phyloP scores from a whole-genome alignment of 2,888 invertebrate species.

The Macroteleia sp. region DNA sequence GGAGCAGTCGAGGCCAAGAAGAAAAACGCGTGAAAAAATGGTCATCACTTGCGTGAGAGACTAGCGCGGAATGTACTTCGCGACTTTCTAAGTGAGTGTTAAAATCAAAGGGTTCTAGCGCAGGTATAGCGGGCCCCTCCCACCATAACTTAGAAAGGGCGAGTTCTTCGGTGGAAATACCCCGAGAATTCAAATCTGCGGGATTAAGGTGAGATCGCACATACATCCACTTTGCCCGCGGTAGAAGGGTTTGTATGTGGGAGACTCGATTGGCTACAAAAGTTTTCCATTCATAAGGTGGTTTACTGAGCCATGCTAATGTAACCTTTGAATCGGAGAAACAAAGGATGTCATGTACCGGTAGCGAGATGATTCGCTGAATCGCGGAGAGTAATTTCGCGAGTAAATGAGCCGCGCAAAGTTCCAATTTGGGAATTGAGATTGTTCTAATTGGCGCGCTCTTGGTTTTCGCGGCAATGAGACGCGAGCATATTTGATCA shows the following conservation, averaged over 20 bases:
- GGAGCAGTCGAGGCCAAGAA: too few species aligned
- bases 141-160: neutral
- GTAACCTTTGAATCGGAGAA: neutral
- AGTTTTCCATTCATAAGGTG: neutral
- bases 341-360: neutral
- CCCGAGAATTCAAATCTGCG: constrained; percentile 1
- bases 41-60: neutral
- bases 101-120: too few species aligned
- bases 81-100: too few species aligned
- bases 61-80: neutral
- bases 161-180: neutral
- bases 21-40: too few species aligned
- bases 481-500: neutral
- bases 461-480: neutral
- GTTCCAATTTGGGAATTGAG: neutral
- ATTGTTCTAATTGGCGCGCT: neutral
- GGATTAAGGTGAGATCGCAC: neutral
- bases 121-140: neutral
- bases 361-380: neutral
- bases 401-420: neutral
- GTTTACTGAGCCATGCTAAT: neutral
- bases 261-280: neutral
- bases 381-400: neutral
- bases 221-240: neutral
- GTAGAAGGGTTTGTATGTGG: neutral